These are phyloP conservation scores for Otocyon megalotis DNA, from an alignment of 2,113 vertebrate genomes.

Conservation along the genomic window DNA sequence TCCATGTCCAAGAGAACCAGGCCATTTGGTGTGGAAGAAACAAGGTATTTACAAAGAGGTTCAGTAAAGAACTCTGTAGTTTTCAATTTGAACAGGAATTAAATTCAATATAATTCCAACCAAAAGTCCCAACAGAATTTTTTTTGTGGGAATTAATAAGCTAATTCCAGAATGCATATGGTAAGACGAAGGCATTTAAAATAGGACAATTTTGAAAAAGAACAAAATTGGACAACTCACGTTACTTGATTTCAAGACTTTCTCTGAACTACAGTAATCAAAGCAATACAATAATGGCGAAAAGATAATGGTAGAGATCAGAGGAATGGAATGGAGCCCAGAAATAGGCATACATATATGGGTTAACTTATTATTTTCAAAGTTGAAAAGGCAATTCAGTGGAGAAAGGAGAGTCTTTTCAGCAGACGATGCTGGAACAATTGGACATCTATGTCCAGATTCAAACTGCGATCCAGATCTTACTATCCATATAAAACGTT, in stretches of 20 bases:
- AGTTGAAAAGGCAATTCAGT: not conserved
- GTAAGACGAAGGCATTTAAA: not conserved
- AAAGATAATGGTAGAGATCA: not conserved
- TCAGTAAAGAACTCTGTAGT: not conserved
- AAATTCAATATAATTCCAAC: not conserved
- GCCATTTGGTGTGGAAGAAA: not conserved
- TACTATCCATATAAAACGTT: not conserved
- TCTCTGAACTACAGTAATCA: not conserved
- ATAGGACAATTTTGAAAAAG: not conserved
- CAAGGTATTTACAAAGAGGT: not conserved
- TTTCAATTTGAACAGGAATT: not conserved
- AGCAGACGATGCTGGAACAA: not conserved
- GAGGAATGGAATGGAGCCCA: not conserved
- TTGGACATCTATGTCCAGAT: not conserved
- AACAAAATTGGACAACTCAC: not conserved
- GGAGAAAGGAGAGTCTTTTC: not conserved
- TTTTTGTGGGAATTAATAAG: not conserved
- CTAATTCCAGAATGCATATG: slow-evolving; percentile 21
- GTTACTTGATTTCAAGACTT: not conserved
- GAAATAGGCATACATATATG: not conserved
- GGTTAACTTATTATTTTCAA: not conserved
- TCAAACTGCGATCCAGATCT: not conserved
- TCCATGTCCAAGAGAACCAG: not conserved
- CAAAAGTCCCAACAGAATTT: not conserved
- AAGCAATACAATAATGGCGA: not conserved